Evolutionary conservation across 2,113 vertebrate genomes (phyloP).

Genomic region (Plecturocebus donacophilus): DNA sequence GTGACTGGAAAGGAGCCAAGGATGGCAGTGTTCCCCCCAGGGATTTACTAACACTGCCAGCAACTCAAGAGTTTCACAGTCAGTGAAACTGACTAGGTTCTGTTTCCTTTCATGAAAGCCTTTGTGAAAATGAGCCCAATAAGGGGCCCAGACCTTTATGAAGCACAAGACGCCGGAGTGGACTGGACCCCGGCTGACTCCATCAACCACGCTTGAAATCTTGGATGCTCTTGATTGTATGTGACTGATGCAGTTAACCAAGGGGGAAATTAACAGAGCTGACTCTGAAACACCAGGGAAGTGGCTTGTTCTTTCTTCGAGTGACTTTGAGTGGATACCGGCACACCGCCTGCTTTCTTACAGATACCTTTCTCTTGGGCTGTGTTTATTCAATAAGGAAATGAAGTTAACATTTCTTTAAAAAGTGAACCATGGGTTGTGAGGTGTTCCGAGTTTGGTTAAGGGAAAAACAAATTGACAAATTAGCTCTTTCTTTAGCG

Average conservation of each 20-base stretch:
- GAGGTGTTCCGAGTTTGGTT: slow-evolving; percentile 49
- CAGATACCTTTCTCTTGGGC: background rate
- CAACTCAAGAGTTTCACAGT: background rate
- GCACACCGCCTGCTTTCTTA: background rate
- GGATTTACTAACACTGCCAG: background rate
- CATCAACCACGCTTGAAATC: background rate
- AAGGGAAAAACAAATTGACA: slow-evolving; percentile 56
- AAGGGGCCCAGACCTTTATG: background rate
- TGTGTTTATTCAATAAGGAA: slow-evolving; percentile 27
- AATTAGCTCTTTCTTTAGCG: slow-evolving; percentile 59
- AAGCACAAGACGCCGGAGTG: background rate
- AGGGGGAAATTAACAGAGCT: slow-evolving; percentile 6
- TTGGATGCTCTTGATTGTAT: background rate
- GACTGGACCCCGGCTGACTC: background rate
- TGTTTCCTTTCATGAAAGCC: background rate
- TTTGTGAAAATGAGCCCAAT: background rate
- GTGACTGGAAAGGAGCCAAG: background rate
- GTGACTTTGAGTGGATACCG: background rate
- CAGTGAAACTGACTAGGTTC: background rate
- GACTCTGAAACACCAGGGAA: background rate
- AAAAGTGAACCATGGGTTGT: background rate
- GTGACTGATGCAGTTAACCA: slow-evolving; percentile 42
- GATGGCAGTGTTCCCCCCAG: background rate
- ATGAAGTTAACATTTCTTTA: slow-evolving; percentile 3
- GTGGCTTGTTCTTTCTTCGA: background rate